These are phyloP conservation scores for Melanchra persicariae DNA, from an alignment of 2,888 invertebrate species.

Conservation along the genomic window DNA sequence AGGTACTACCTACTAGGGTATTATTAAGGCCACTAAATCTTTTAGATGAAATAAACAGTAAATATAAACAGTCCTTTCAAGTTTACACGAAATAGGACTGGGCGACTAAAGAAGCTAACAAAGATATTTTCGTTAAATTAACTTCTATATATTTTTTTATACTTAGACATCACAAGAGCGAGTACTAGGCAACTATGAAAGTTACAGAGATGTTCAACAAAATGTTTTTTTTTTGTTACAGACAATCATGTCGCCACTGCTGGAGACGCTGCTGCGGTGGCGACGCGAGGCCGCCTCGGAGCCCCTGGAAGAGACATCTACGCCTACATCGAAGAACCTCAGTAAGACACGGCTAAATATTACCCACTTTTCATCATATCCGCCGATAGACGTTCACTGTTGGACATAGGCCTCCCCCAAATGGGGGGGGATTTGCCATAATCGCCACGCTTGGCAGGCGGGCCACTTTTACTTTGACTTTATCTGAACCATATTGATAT, in stretches of 20 bases:
- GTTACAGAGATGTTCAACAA: not conserved
- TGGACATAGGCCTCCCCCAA: too few relatives aligned
- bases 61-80: not conserved
- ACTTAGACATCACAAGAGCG: not conserved
- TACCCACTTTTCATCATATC: too few relatives aligned
- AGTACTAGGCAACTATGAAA: not conserved
- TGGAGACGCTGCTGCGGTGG: conserved; percentile 84
- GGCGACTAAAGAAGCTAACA: not conserved
- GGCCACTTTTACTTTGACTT: not conserved
- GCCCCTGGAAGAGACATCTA: conserved; percentile 55
- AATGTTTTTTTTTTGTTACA: conserved; percentile 52
- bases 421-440: too few relatives aligned
- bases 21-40: too few relatives aligned
- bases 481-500: conserved; percentile 3
- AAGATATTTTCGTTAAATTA: not conserved
- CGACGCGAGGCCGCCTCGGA: conserved; percentile 78
- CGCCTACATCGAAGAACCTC: conserved; percentile 34
- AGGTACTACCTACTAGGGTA: not conserved
- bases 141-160: not conserved
- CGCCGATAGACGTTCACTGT: too few relatives aligned
- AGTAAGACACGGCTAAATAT: conserved; percentile 61
- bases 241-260: conserved; percentile 83
- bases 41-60: not conserved
- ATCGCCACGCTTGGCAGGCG: too few relatives aligned
- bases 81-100: not conserved